Percentiles rank a stretch among this genome's conserved stretches.
phyloP scores from a whole-genome alignment of 2,113 vertebrate species.

The Varanus komodoensis region DNA sequence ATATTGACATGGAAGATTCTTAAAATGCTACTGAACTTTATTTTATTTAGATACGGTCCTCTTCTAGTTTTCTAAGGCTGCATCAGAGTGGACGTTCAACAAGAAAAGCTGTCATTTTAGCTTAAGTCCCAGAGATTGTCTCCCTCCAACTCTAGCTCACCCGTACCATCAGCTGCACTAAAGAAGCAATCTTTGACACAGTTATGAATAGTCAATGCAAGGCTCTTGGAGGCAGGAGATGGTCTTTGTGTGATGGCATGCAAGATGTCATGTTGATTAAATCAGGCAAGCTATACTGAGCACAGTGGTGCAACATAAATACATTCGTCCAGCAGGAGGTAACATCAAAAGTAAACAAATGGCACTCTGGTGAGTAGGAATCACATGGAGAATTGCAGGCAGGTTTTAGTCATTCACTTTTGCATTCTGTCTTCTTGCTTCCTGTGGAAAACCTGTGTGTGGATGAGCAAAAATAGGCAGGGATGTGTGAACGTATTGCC shows the following conservation, averaged over 20 bases:
- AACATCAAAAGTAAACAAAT: constrained; percentile 11
- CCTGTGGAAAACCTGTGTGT: not conserved
- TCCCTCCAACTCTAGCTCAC: not conserved
- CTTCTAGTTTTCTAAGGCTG: not conserved
- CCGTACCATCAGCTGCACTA: not conserved
- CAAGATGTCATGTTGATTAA: constrained; percentile 21
- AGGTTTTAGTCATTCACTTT: not conserved
- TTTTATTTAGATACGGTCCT: not conserved
- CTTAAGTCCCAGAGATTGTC: not conserved
- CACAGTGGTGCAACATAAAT: constrained; percentile 22
- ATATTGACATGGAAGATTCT: not conserved
- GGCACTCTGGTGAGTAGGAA: not conserved
- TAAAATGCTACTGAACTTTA: not conserved
- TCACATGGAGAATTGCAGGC: not conserved
- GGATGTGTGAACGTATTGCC: not conserved
- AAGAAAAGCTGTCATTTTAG: not conserved
- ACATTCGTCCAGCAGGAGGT: not conserved
- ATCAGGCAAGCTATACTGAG: not conserved
- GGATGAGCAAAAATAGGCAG: not conserved
- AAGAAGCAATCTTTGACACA: constrained; percentile 5
- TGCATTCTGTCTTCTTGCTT: not conserved
- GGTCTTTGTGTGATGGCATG: constrained; percentile 16
- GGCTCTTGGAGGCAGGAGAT: constrained; percentile 18
- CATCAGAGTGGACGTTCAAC: not conserved
- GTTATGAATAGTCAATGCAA: not conserved